Base-by-base conservation (phyloP, 2,797 vertebrate species). In the Xyrichtys novacula region DNA sequence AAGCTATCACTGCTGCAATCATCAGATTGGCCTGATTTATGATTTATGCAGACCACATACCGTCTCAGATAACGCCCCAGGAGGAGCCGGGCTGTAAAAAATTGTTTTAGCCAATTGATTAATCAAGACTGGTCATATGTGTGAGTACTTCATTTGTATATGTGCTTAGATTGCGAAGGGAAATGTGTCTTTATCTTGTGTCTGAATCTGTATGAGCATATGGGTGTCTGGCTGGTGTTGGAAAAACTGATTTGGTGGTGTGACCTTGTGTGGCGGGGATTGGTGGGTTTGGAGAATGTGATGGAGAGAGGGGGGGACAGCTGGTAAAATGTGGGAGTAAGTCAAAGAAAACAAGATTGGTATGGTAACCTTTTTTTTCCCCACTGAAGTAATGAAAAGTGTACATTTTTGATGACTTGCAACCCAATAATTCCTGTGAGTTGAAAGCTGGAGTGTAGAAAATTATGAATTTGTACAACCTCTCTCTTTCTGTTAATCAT, bases 61-160 rank as follows among this genome's bases (percentile, higher is more conserved):
- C n/a, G 74, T 77, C 80, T 59, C 60, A 88, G 79, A 89, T 86
- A 86, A 90, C 78, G 74, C 82, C 89, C 89, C 89, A 68, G 71
- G 71, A 84, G 82, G 79, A 67, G 50, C 69, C 17, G 65, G 85
- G 84, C 75, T 88, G 90, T 90, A 91, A 93, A 93, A 92, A 92
- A 83, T 84, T 87, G 86, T 92, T 94, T 94, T 90, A 93, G 87
- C 78, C 83, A 89, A 94, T 92, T 94, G 90, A 93, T 94, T 94
- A 93, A 93, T 93, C 88, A 89, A 80, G 58, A 70, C 54, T 20
- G 62, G 84, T 85, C 83, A 80, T 83, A 87, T 78, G 61, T 67
- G 65, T 39, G 67, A 78, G 66, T 80, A 79, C 65, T 72, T 53
- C 71, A 74, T 85, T 83, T 88, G 82, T 78, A 69, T 83, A 76